Conservation (phyloP, 1,140 invertebrate genomes). For the Aphidius ervi region DNA sequence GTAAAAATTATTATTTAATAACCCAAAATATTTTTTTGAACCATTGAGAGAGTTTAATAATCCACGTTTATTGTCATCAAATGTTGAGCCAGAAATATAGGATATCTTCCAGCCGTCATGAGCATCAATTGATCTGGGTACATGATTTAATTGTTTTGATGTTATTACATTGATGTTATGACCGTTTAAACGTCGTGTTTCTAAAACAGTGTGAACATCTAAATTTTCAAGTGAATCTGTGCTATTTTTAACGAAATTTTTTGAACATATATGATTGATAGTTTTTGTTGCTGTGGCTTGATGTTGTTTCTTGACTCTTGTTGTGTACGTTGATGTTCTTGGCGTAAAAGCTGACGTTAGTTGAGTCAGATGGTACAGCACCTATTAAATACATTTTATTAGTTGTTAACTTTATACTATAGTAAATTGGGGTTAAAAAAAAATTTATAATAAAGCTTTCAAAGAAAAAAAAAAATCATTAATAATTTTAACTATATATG, state of each 20-base stretch:
- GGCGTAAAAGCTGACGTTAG: slow-evolving; percentile 43
- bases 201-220: slow-evolving; percentile 27
- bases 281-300: slow-evolving; percentile 22
- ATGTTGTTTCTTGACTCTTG: slow-evolving; percentile 4
- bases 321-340: slow-evolving; percentile 33
- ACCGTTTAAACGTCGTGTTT: slow-evolving; percentile 28
- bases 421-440: background rate
- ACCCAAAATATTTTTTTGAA: slow-evolving; percentile 16
- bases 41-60: slow-evolving; percentile 27
- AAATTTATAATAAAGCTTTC: background rate
- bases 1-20: background rate
- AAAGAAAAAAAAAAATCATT: background rate
- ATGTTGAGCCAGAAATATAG: slow-evolving; percentile 40
- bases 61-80: slow-evolving; percentile 42
- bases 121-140: slow-evolving; percentile 20
- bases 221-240: slow-evolving; percentile 36
- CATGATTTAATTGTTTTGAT: slow-evolving; percentile 5
- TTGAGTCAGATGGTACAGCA: slow-evolving; percentile 49
- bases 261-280: slow-evolving; percentile 24
- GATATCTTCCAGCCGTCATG: slow-evolving; percentile 43
- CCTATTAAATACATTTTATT: slow-evolving; percentile 30
- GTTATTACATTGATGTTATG: slow-evolving; percentile 16
- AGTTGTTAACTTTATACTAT: no score
- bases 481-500: background rate
- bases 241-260: slow-evolving; percentile 41